These are phyloP conservation scores for chimpanzee (Pan troglodytes) DNA, from an alignment of 2,113 vertebrate genomes.

Conservation along the genomic window NHGRI_mPanTro3-v2.1_pri NC_072411.2:130742501-130743000, in stretches of 20 bases:
- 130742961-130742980: too few relatives aligned
- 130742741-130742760: not conserved
- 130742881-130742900: not conserved
- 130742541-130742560: not conserved
- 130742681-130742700: not conserved
- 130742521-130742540: not conserved
- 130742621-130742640: not conserved
- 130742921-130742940: fast-evolving
- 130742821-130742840: not conserved
- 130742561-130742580: not conserved
- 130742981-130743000: not conserved
- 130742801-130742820: not conserved
- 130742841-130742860: not conserved
- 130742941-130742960: not conserved
- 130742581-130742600: not conserved
- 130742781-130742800: not conserved
- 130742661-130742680: not conserved
- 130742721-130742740: not conserved
- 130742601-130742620: not conserved
- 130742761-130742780: not conserved
- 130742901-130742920: not conserved
- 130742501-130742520: not conserved
- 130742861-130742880: not conserved
- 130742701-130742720: not conserved
- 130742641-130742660: not conserved